Conservation (phyloP, 1,140 invertebrate species). For the Ceratitis capitata region DNA sequence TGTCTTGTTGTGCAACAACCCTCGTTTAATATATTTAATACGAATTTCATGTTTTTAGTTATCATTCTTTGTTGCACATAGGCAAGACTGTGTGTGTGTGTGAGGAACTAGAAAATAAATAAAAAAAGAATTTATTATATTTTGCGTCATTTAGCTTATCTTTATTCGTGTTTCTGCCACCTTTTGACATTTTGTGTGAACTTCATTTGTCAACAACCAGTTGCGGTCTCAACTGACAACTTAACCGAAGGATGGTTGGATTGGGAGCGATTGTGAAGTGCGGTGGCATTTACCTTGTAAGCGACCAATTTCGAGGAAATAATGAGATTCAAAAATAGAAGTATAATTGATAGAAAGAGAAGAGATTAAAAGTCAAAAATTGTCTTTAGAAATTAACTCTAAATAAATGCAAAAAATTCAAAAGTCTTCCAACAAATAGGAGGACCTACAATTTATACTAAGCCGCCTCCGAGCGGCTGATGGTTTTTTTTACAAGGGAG, state of each 20-base stretch:
- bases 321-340: no score
- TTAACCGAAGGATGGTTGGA: neutral
- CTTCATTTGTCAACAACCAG: neutral
- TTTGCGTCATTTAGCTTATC: neutral
- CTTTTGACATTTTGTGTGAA: neutral
- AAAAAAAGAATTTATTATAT: neutral
- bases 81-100: neutral
- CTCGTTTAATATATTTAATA: neutral
- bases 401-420: no score
- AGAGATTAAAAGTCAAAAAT: no score
- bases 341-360: no score
- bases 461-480: no score
- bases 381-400: no score
- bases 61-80: neutral
- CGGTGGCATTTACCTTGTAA: neutral
- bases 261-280: neutral
- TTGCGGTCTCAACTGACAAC: neutral
- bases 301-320: no score
- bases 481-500: no score
- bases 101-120: neutral
- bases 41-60: neutral
- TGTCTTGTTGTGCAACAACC: neutral
- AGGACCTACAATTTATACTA: no score
- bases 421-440: no score
- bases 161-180: neutral